Percentiles rank a stretch among this genome's conserved stretches.
Conservation (phyloP, 1,140 invertebrate genomes). For the Pseudomyrmex dendroicus region DNA sequence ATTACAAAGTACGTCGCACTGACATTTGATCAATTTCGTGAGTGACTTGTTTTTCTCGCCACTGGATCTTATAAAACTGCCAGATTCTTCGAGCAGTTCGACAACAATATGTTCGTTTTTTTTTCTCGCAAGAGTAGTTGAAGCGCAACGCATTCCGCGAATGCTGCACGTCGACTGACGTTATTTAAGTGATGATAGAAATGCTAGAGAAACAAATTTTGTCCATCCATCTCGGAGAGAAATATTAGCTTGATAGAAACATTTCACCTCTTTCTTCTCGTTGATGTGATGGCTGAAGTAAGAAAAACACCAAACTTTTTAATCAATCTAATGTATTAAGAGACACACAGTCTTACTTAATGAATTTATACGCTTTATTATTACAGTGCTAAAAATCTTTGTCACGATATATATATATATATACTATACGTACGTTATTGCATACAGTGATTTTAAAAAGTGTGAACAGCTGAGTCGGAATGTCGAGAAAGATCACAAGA, state of each 20-base stretch:
- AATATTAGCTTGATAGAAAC: background rate
- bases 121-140: background rate
- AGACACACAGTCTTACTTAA: no score
- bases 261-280: background rate
- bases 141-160: background rate
- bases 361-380: background rate
- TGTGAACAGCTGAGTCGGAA: background rate
- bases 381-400: background rate
- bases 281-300: background rate
- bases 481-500: background rate
- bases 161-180: background rate
- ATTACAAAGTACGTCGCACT: no score
- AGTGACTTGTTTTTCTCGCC: constrained; percentile 16
- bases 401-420: background rate
- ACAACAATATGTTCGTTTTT: background rate
- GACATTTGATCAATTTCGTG: constrained; percentile 25
- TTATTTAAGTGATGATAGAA: constrained; percentile 21
- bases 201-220: constrained; percentile 6
- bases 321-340: background rate
- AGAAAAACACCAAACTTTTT: constrained; percentile 1
- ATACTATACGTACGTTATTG: background rate
- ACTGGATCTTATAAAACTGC: background rate
- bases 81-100: constrained; percentile 7
- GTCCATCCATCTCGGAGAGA: background rate
- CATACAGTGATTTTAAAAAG: background rate